These are phyloP conservation scores for Mactromeris polynyma DNA, from an alignment of 2,888 invertebrate genomes.

Conservation along the genomic window DNA sequence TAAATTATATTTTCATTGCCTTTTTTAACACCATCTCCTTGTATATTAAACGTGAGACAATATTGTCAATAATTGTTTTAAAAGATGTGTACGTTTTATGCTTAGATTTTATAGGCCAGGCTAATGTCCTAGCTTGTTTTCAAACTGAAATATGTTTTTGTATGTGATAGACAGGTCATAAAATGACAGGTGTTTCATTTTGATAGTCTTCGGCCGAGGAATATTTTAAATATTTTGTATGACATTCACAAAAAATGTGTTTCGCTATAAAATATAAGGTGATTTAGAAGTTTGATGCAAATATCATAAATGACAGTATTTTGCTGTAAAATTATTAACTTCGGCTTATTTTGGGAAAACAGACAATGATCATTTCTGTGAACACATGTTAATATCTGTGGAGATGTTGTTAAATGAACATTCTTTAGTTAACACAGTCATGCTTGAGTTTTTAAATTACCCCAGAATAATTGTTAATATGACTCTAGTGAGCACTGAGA, in stretches of 20 bases:
- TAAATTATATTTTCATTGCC: background rate
- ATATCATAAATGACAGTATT: too few species aligned
- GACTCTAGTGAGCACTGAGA: background rate
- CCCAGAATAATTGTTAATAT: background rate
- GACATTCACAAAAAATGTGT: too few species aligned
- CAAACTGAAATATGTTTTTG: too few species aligned
- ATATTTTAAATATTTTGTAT: too few species aligned
- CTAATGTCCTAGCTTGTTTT: background rate
- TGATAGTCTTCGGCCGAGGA: too few species aligned
- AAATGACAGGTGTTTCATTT: background rate
- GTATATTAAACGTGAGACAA: background rate
- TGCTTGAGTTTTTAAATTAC: background rate
- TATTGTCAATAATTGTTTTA: background rate
- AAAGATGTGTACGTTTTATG: background rate
- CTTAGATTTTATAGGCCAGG: too few species aligned
- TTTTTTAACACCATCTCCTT: conserved; percentile 5
- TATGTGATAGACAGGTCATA: too few species aligned
- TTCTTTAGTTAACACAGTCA: background rate
- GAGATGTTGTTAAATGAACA: background rate
- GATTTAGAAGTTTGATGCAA: too few species aligned
- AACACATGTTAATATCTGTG: background rate
- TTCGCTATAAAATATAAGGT: too few species aligned
- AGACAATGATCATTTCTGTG: too few species aligned
- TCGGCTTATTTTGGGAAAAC: too few species aligned
- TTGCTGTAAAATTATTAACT: too few species aligned